These are phyloP conservation scores for Gortyna flavago DNA, from an alignment of 2,888 invertebrate species.

Conservation along the genomic window DNA sequence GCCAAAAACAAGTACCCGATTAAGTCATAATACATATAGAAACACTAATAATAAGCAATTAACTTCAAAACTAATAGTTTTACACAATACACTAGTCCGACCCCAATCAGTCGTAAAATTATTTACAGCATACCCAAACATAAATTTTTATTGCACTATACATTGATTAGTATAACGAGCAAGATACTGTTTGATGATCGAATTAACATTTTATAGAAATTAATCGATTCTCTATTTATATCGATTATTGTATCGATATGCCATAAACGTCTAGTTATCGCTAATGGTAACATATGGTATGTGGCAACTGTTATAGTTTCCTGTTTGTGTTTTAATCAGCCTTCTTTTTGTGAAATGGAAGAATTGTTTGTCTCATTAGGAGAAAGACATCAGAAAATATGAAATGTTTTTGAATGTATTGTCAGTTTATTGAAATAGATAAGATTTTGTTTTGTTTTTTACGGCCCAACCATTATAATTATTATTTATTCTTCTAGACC, in stretches of 20 bases:
- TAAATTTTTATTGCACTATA: slow-evolving; percentile 85
- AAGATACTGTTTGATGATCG: slow-evolving; percentile 85
- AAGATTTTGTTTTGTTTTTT: background rate
- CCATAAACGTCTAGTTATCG: slow-evolving; percentile 86
- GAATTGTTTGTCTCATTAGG: slow-evolving; percentile 67
- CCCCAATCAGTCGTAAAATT: slow-evolving; percentile 83
- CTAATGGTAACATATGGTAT: slow-evolving; percentile 87
- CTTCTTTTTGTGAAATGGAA: slow-evolving; percentile 69
- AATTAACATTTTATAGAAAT: slow-evolving; percentile 88
- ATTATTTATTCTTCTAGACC: too few relatives aligned
- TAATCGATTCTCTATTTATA: slow-evolving; percentile 86
- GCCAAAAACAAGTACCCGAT: slow-evolving; percentile 46
- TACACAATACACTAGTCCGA: slow-evolving; percentile 73
- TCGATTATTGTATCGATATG: slow-evolving; percentile 81
- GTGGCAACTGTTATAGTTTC: slow-evolving; percentile 79
- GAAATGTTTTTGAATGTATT: background rate
- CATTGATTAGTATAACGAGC: slow-evolving; percentile 88
- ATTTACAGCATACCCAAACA: slow-evolving; percentile 80
- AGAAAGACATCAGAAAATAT: background rate
- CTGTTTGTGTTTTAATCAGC: slow-evolving; percentile 82
- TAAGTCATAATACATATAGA: slow-evolving; percentile 65
- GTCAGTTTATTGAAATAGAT: too few relatives aligned
- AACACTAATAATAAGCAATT: slow-evolving; percentile 75
- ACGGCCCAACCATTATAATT: background rate
- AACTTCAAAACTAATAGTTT: slow-evolving; percentile 80